Conservation (phyloP, 2,113 vertebrate species). For the Tauraco erythrolophus region DNA sequence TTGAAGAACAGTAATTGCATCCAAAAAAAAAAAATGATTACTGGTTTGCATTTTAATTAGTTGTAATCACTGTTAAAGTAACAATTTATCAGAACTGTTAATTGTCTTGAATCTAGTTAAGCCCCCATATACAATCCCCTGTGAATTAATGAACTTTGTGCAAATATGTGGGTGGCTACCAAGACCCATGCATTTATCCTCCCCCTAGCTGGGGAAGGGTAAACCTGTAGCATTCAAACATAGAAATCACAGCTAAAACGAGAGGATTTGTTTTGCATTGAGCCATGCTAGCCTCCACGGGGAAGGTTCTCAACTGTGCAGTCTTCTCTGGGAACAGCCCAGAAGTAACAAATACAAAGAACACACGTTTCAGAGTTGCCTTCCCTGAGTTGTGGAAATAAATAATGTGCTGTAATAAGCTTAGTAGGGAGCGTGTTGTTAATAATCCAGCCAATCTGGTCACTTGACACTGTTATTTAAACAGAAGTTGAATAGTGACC, state of each 20-base stretch:
- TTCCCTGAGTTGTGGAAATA: not conserved
- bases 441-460: not conserved
- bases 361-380: not conserved
- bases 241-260: not conserved
- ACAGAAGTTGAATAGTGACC: slow-evolving; percentile 15
- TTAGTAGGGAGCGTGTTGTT: not conserved
- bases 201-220: not conserved
- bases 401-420: not conserved
- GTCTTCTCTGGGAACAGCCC: not conserved
- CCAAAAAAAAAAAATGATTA: not conserved
- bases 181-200: not conserved
- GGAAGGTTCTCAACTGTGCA: not conserved
- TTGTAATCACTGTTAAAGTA: not conserved
- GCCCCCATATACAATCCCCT: not conserved
- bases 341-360: not conserved
- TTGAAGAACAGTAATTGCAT: not conserved
- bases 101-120: not conserved
- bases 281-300: not conserved
- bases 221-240: not conserved
- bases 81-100: not conserved
- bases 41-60: not conserved
- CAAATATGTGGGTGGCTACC: not conserved
- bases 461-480: slow-evolving; percentile 15
- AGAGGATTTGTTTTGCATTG: not conserved
- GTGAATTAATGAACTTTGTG: not conserved